Evolutionary conservation across 2,797 vertebrate species (phyloP), one percentile per base, ranked within the genome.

Genomic region (Steatocranus sp.): DNA sequence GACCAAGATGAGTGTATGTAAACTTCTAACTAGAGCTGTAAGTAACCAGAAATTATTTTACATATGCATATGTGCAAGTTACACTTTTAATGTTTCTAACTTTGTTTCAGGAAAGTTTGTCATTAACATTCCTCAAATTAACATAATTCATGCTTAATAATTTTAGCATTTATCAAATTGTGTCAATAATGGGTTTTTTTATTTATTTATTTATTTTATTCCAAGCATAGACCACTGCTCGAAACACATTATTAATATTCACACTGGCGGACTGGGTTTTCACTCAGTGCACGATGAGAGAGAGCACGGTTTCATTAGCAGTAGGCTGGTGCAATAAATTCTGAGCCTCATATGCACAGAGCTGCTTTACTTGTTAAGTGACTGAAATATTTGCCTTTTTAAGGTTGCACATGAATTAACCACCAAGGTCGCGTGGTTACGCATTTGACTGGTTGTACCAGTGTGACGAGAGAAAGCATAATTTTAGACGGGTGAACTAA

Each of bases 391-490:
- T 77, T 79, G 46, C 27, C 23, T 80, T 84, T 78, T 76, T 68
- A 41, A 77, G 86, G 76, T 78, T 85, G 58, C 76, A 53, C 63
- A 73, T 85, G 36, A 84, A 87, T 83, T 46, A 79, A 53, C 34
- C 49, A 76, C 75, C 50, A 78, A 85, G 75, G 75, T 76, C 76
- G 9, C 70, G 46, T 77, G 77, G 56, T 77, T 76, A 32, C 20
- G 20, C 34, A 17, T 27, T 66, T 58, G 32, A 15, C 43, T 53
- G 61, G 3, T 27, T 1, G 61, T 79, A 38, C 20, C 54, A 79
- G 36, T 46, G 18, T 74, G 51, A 61, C n/a, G 53, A 53, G 34
- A 70, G 30, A 50, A 32, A 25, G 76, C 38, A 76, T 78, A 30
- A 78, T 75, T 79, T 36, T 4, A 70, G 50, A 75, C 10, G 15